Percentiles rank a stretch among this genome's conserved stretches.
Conservation (phyloP, 2,113 vertebrate genomes). For the Sula dactylatra region DNA sequence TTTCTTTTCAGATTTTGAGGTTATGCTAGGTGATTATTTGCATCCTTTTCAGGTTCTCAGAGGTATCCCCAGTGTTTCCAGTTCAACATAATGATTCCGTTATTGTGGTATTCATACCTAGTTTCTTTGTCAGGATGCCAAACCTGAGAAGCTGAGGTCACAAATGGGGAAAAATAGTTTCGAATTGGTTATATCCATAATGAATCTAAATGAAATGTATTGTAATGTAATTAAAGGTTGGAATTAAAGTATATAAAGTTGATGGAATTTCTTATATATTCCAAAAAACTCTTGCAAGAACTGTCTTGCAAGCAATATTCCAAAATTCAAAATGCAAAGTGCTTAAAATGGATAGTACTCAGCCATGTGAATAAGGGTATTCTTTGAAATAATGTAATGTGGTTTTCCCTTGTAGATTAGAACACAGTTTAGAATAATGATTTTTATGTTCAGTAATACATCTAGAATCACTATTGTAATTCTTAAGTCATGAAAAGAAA, state of each 20-base stretch:
- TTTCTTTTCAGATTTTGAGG: background rate
- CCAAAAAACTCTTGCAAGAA: background rate
- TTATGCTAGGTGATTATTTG: background rate
- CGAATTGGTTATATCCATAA: background rate
- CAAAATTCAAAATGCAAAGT: background rate
- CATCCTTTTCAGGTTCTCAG: background rate
- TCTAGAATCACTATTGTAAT: conserved; percentile 23
- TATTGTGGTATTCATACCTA: background rate
- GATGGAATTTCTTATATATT: background rate
- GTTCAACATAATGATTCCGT: background rate
- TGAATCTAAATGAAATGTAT: background rate
- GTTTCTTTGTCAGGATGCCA: background rate
- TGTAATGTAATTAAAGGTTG: background rate
- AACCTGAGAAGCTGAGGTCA: background rate
- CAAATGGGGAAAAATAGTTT: background rate
- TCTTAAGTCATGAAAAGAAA: conserved; percentile 63
- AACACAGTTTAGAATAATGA: background rate
- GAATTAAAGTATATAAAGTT: background rate
- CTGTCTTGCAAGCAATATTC: too few relatives aligned
- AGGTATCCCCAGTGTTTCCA: background rate
- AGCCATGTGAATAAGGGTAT: background rate
- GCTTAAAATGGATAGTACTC: background rate
- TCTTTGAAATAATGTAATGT: background rate
- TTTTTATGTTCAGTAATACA: background rate
- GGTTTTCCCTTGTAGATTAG: background rate